phyloP scores from a whole-genome alignment of 1,140 invertebrate genomes.

The Camponotus vicinus region DNA sequence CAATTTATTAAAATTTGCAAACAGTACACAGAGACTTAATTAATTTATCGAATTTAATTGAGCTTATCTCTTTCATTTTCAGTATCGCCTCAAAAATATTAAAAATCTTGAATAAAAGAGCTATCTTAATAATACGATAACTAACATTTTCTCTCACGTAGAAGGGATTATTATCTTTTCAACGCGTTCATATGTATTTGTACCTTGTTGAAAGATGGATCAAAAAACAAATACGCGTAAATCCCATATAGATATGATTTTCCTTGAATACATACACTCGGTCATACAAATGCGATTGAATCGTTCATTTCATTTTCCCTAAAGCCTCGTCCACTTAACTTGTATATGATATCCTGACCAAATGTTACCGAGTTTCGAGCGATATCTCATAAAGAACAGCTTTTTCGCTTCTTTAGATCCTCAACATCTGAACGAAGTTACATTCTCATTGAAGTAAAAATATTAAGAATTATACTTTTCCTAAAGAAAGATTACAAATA shows the following conservation, averaged over 20 bases:
- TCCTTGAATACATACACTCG: background rate
- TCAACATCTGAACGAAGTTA: background rate
- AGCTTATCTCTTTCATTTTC: background rate
- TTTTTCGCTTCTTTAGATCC: background rate
- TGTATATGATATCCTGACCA: background rate
- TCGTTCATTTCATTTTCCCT: background rate
- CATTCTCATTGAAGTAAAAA: constrained; percentile 6
- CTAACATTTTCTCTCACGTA: background rate
- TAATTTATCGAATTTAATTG: no score
- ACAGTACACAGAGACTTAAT: no score
- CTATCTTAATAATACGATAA: background rate
- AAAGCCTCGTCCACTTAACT: background rate
- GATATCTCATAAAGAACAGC: background rate
- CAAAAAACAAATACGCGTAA: background rate
- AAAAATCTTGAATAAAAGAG: background rate
- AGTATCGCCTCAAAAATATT: background rate
- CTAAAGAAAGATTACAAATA: background rate
- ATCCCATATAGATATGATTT: background rate
- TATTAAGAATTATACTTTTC: background rate
- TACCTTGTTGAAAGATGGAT: background rate
- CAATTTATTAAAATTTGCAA: background rate
- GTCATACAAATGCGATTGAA: background rate
- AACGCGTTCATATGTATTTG: background rate
- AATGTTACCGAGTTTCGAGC: constrained; percentile 5
- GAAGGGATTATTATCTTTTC: background rate